Evolutionary conservation across 2,113 vertebrate species (phyloP), one percentile per base, ranked within the genome.

Genomic region (Cyanocitta stelleri): DNA sequence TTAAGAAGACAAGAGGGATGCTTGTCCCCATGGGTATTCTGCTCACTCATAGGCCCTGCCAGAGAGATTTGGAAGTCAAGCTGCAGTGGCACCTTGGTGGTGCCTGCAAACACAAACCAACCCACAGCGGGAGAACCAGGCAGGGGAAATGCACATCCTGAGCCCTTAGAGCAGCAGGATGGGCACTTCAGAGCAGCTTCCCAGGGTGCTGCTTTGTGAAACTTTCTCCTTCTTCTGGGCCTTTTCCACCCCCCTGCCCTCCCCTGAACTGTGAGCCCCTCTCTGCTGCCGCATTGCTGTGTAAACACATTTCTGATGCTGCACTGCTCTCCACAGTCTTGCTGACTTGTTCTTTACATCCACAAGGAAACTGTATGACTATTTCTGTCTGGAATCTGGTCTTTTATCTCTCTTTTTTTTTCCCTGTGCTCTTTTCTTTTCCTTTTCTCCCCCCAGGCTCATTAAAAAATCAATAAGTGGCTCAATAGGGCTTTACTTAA

Each of bases 401-500:
- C 84, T 82, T 94, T 91, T 92, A 71, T 41, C 15, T 73, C 17
- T 76, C 7, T 32, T 48, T 71, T 52, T 46, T 52, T 48, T 29
- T 37, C 2, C 12, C 15, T 21, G 16, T 39, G 29, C 37, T 43
- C 44, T 77, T 63, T 35, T 7, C 44, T 76, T 54, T 59, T 46
- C 44, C 13, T 43, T 43, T 61, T 84, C n/a, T 7, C 17, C 16
- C 22, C 23, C 26, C 12, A 27, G 20, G 30, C 62, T 95, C 77
- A 58, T 91, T 97, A 85, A 93, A 74, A 85, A 96, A 96, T 95
- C 77, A 85, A 13, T 95, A 90, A 80, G 35, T 66, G 44, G 33
- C 52, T 96, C 91, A 73, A 49, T 9, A 66, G 72, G 63, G 67
- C 63, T 92, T 93, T 85, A 85, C 89, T 90, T 94, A 86, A 91